Evolutionary conservation across 64 coral and sea anemone genomes (phyloP).

Genomic region (Dendronephthya gigantea): DNA sequence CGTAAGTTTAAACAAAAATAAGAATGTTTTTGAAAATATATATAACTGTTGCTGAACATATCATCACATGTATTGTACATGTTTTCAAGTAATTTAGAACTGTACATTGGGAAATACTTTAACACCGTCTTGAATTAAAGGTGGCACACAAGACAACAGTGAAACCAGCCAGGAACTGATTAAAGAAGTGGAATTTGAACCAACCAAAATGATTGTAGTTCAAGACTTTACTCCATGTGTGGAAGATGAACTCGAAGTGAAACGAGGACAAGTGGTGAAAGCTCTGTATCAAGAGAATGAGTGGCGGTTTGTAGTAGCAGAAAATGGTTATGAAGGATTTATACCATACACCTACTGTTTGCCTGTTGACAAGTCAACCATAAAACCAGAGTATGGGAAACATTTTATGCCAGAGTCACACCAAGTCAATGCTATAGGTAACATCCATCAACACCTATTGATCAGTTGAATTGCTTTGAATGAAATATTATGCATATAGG

Average conservation of each 20-base stretch:
- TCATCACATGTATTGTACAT: no score
- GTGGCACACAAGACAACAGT: no score
- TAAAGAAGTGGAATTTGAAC: slow-evolving; percentile 61
- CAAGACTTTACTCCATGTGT: slow-evolving; percentile 95
- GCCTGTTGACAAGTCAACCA: slow-evolving; percentile 63
- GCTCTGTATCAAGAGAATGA: slow-evolving; percentile 81
- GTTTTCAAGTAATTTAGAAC: no score
- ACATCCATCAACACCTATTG: neutral
- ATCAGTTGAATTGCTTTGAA: no score
- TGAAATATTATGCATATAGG: no score
- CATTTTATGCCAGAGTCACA: no score
- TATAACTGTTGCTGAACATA: no score
- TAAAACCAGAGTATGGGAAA: slow-evolving; percentile 53
- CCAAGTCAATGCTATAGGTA: neutral
- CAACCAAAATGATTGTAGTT: slow-evolving; percentile 73
- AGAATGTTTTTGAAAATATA: no score
- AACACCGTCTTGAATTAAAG: no score
- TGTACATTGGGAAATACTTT: no score
- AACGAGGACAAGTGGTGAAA: slow-evolving; percentile 73
- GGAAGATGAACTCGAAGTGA: slow-evolving; percentile 74
- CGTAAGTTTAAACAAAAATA: no score
- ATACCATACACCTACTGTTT: slow-evolving; percentile 85
- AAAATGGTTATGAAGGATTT: slow-evolving; percentile 74
- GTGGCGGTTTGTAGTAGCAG: slow-evolving; percentile 68
- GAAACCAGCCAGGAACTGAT: slow-evolving; percentile 17